Evolutionary conservation across 2,888 invertebrate species (phyloP).

Genomic region (Spodoptera exigua): DNA sequence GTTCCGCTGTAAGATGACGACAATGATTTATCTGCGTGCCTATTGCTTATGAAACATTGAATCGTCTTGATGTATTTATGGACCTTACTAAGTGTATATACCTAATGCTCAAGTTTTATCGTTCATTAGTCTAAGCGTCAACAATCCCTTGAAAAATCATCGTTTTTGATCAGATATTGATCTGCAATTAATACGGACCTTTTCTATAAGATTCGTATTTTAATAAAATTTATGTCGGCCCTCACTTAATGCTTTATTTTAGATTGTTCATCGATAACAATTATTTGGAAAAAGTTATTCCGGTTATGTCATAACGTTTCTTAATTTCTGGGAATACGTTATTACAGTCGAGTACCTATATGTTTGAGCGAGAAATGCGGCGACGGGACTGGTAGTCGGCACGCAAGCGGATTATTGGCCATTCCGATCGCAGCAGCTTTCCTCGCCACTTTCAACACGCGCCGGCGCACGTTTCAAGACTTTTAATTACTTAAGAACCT

Average conservation of each 20-base stretch:
- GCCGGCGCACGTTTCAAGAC: conserved; percentile 74
- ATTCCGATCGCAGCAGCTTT: conserved; percentile 82
- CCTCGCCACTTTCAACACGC: conserved; percentile 84
- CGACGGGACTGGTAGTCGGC: conserved; percentile 60
- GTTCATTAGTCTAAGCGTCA: too few species aligned
- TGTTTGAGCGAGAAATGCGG: conserved; percentile 57
- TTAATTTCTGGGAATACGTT: conserved; percentile 41
- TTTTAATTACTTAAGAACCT: conserved; percentile 80
- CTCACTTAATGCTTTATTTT: background rate
- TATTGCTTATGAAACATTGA: conserved; percentile 11
- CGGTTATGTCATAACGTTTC: conserved; percentile 33
- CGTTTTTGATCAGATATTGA: too few species aligned
- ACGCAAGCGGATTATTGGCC: conserved; percentile 79
- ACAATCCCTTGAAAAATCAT: too few species aligned
- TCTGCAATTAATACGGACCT: too few species aligned
- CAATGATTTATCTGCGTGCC: conserved; percentile 35
- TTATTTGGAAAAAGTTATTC: conserved; percentile 5
- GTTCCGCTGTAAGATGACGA: conserved; percentile 51
- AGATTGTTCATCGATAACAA: conserved; percentile 2
- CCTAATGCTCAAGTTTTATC: too few species aligned
- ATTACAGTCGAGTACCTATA: conserved; percentile 30
- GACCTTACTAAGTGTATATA: background rate
- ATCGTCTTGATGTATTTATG: conserved; percentile 25
- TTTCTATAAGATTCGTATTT: too few species aligned
- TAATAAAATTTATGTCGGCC: too few species aligned